Evolutionary conservation across 2,888 invertebrate genomes (phyloP), one percentile per base, ranked within the genome.

Genomic region (Yponomeuta plumbellus): DNA sequence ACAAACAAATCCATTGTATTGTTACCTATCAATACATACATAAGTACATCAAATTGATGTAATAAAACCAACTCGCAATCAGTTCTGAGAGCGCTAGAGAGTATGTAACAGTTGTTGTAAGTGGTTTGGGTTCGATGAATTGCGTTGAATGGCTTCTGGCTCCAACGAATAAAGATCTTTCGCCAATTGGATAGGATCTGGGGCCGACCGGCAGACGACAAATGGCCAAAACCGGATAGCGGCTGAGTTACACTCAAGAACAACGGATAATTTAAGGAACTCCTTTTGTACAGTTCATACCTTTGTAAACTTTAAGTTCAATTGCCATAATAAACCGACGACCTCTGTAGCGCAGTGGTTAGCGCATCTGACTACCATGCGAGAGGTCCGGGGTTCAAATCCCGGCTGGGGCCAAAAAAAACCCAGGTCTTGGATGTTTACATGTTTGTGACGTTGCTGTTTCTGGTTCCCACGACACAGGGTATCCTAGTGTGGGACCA

Each of bases 161-260:
- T 81, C 82, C 75, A 79, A 78, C 80, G 84, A 85, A 84, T 85
- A 83, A 80, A 84, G 84, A 85, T 84, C 77, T 81, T 84, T 83
- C 79, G 77, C 81, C 85, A 82, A 85, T 86, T 80, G 83, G 79
- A 76, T 76, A 74, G 79, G 82, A 81, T 82, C 78, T 76, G 74
- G 75, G 73, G 74, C 74, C 77, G 75, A 71, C 70, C 72, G 75
- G 76, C 77, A 76, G 78, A 76, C 76, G 76, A 74, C 74, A 76
- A 78, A 80, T 83, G 80, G 79, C 78, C 73, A 71, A 73, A 72
- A 77, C 75, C 77, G 75, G 75, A 77, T 78, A 71, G 72, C 70
- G 70, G 70, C 72, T 75, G 73, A 70, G 34, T 26, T 26, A 34
- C 34, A 34, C 34, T 34, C 8, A 34, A 34, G 34, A 34, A 34